phyloP scores from a whole-genome alignment of 2,797 vertebrate genomes.

The Pseudomugil gertrudae region DNA sequence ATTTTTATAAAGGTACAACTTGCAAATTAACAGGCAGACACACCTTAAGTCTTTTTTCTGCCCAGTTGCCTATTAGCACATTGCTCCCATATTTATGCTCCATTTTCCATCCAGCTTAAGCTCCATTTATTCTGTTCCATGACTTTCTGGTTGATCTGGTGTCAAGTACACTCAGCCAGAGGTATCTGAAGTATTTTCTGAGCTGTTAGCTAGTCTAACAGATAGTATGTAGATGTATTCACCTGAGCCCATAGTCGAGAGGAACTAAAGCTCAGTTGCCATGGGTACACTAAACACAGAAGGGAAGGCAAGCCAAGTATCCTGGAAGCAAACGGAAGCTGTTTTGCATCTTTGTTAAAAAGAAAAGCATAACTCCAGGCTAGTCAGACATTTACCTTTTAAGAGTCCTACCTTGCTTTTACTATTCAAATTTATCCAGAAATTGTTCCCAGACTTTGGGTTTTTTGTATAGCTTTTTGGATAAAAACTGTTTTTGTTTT shows the following conservation, averaged over 20 bases:
- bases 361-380: slow-evolving; percentile 27
- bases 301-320: slow-evolving; percentile 41
- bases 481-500: slow-evolving; percentile 31
- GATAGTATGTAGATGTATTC: slow-evolving; percentile 41
- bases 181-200: slow-evolving; percentile 24
- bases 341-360: slow-evolving; percentile 45
- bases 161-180: slow-evolving; percentile 19
- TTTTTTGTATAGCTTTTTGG: slow-evolving; percentile 17
- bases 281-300: slow-evolving; percentile 81
- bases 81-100: slow-evolving; percentile 78
- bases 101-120: slow-evolving; percentile 73
- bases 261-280: slow-evolving; percentile 67
- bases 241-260: slow-evolving; percentile 38
- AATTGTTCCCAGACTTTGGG: slow-evolving; percentile 20
- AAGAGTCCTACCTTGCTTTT: not conserved
- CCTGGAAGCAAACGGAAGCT: slow-evolving; percentile 31
- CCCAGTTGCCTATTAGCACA: slow-evolving; percentile 82
- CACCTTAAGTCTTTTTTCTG: slow-evolving; percentile 82
- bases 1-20: not conserved
- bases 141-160: slow-evolving; percentile 32
- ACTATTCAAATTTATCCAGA: slow-evolving; percentile 28
- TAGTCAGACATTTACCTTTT: slow-evolving; percentile 43
- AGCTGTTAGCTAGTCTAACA: slow-evolving; percentile 41
- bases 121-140: slow-evolving; percentile 67
- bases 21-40: not conserved